A percentile compares a stretch with the other conserved stretches of the same genome.
Conservation (phyloP, 2,888 invertebrate genomes). For the Anaspis maculata region DNA sequence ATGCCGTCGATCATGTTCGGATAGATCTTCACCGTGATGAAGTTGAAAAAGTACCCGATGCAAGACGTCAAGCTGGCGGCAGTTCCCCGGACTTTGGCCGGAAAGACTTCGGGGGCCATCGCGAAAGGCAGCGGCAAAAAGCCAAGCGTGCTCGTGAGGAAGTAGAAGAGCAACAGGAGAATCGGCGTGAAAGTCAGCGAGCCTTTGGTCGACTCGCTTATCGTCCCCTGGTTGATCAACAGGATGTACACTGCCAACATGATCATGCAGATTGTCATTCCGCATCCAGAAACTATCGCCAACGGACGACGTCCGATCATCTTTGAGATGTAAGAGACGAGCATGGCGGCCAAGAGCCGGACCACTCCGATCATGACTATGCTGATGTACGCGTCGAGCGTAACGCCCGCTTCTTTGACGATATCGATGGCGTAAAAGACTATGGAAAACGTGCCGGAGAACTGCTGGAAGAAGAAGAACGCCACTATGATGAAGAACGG, state of each 20-base stretch:
- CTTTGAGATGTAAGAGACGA: slow-evolving; percentile 45
- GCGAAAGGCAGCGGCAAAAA: slow-evolving; percentile 51
- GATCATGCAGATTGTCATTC: slow-evolving; percentile 49
- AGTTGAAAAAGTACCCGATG: slow-evolving; percentile 46
- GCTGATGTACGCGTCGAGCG: slow-evolving; percentile 42
- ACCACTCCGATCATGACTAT: slow-evolving; percentile 47
- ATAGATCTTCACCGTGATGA: slow-evolving; percentile 46
- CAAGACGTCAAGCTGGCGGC: slow-evolving; percentile 45
- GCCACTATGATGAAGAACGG: slow-evolving; percentile 44
- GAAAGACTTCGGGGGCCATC: slow-evolving; percentile 50
- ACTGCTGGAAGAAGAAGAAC: slow-evolving; percentile 52
- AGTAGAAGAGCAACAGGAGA: slow-evolving; percentile 42
- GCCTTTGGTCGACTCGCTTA: slow-evolving; percentile 20
- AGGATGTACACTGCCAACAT: slow-evolving; percentile 42
- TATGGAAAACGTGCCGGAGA: slow-evolving; percentile 48
- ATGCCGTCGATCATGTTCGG: slow-evolving; percentile 40
- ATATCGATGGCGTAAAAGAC: slow-evolving; percentile 51
- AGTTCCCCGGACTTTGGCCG: slow-evolving; percentile 45
- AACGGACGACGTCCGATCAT: slow-evolving; percentile 50
- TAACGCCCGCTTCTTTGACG: slow-evolving; percentile 42
- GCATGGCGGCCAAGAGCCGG: slow-evolving; percentile 41
- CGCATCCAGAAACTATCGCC: slow-evolving; percentile 49
- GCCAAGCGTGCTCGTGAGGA: slow-evolving; percentile 47
- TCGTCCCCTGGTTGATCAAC: slow-evolving; percentile 26
- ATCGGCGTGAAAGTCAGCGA: slow-evolving; percentile 39